Evolutionary conservation across 2,797 vertebrate species (phyloP), one percentile per base, ranked within the genome.

Genomic region (Lagocephalus sceleratus): DNA sequence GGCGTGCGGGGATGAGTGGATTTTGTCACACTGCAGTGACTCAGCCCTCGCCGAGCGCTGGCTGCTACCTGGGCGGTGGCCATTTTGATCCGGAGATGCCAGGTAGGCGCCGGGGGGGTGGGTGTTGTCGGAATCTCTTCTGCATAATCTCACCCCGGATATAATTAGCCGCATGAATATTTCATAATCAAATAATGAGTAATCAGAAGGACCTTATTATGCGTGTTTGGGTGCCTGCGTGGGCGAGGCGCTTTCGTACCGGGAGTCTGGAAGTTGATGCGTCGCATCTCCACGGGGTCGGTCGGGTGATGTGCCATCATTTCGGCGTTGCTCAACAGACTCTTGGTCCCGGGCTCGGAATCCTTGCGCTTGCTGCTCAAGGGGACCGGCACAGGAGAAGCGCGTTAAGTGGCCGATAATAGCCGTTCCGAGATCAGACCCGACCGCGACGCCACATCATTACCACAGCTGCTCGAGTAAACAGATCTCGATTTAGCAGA

Each of bases 181-280:
- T 84, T 84, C 47, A 83, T 71, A 39, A 63, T 59, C 26, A 38
- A 61, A 67, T 50, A 32, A 78, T 60, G 73, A 78, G 72, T 35
- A 42, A 75, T 65, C 39, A 41, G 68, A 79, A 73, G 64, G 9
- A 35, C 6, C 11, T 10, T 29, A 29, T 29, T 40, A 17, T 40
- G 47, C 48, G 53, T 68, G 58, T 65, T 61, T 54, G 50, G 67
- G 70, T 47, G 64, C 45, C 22, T 15, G 65, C 44, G 60, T 54
- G 51, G 54, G 56, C 20, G 16, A 17, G 6, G 71, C 35, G n/a
- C n/a, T n/a, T 63, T 50, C 83, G 20, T 90, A 95, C 96, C 97
- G 66, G 96, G 96, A 0, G 97, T 99, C 90, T 98, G 96, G 90
- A 98, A 98, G 89, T 98, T 98, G 75, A 99, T 97, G 69, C 96